Conservation (phyloP, 2,113 vertebrate species). For the Gasterosteus aculeatus region DNA sequence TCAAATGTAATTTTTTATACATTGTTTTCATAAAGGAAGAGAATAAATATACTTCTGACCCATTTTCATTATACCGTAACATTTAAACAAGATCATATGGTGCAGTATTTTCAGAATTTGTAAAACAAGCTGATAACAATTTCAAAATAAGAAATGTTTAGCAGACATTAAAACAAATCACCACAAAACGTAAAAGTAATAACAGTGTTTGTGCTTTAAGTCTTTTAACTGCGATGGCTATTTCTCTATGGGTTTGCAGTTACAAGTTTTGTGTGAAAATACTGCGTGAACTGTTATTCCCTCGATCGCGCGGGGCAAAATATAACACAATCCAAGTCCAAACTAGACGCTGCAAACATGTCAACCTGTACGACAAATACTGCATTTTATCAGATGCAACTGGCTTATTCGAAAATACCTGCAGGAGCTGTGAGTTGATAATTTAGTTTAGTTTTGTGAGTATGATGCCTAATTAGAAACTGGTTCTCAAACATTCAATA, state of each 20-base stretch:
- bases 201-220: slow-evolving; percentile 80
- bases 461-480: slow-evolving; percentile 38
- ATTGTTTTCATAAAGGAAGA: slow-evolving; percentile 77
- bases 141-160: slow-evolving; percentile 55
- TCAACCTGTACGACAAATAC: slow-evolving; percentile 49
- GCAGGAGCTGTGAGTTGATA: slow-evolving; percentile 26
- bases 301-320: slow-evolving; percentile 23
- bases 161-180: slow-evolving; percentile 65
- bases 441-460: slow-evolving; percentile 23
- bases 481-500: slow-evolving; percentile 46
- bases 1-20: slow-evolving; percentile 76
- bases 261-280: slow-evolving; percentile 64
- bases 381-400: slow-evolving; percentile 54
- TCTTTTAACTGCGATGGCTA: slow-evolving; percentile 78
- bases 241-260: slow-evolving; percentile 74
- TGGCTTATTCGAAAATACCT: slow-evolving; percentile 62
- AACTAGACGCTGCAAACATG: slow-evolving; percentile 38
- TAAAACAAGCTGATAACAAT: slow-evolving; percentile 74
- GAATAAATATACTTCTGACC: slow-evolving; percentile 79
- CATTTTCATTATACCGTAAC: slow-evolving; percentile 76
- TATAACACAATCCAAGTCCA: slow-evolving; percentile 48
- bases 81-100: slow-evolving; percentile 79
- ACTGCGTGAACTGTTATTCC: slow-evolving; percentile 55
- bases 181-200: slow-evolving; percentile 60
- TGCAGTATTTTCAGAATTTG: slow-evolving; percentile 75